Conservation (phyloP, 2,113 vertebrate genomes). For the Hassar affinis region DNA sequence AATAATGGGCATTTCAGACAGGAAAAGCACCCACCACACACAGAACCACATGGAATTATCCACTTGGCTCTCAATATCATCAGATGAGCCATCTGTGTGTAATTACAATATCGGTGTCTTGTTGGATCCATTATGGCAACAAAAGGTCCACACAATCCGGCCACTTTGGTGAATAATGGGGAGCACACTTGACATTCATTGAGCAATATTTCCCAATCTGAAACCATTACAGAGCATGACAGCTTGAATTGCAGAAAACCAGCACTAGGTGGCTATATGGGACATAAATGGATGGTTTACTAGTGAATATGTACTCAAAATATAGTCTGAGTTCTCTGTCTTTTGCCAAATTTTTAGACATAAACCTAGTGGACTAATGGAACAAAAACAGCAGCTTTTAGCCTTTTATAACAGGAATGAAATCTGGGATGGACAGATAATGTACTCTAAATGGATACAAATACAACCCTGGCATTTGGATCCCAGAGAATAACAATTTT, state of each 20-base stretch:
- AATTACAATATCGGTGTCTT: slow-evolving; percentile 85
- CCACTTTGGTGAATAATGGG: slow-evolving; percentile 92
- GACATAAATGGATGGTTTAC: slow-evolving; percentile 5
- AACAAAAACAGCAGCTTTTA: background rate
- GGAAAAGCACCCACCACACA: slow-evolving; percentile 62
- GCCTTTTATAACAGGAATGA: background rate
- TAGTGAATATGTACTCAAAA: background rate
- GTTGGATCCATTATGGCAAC: slow-evolving; percentile 88
- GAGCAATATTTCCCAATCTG: slow-evolving; percentile 83
- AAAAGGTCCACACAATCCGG: slow-evolving; percentile 86
- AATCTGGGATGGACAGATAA: background rate
- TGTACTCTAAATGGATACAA: background rate
- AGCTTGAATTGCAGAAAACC: slow-evolving; percentile 44
- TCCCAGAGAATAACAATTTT: background rate
- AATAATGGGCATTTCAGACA: slow-evolving; percentile 63
- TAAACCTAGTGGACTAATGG: background rate
- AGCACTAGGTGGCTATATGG: slow-evolving; percentile 47
- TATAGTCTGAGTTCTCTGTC: background rate
- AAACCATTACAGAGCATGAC: slow-evolving; percentile 66
- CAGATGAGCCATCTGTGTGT: slow-evolving; percentile 85
- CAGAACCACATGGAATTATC: slow-evolving; percentile 75
- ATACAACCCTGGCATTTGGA: background rate
- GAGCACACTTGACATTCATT: slow-evolving; percentile 92
- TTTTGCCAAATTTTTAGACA: background rate
- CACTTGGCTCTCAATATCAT: slow-evolving; percentile 94